phyloP scores from a whole-genome alignment of 2,797 vertebrate species.

The Rhynchonycteris naso region DNA sequence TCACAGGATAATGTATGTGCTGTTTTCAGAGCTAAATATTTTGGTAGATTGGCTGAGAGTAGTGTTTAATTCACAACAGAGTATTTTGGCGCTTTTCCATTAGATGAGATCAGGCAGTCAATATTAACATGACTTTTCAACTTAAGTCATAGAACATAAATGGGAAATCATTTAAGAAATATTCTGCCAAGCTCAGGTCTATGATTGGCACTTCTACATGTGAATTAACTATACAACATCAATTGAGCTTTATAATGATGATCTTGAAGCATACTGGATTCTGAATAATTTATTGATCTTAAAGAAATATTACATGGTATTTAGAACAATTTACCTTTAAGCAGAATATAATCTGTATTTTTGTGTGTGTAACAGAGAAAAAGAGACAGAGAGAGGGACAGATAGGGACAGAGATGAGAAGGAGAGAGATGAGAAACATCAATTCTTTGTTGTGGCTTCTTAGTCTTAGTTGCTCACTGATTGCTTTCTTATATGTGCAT shows the following conservation, averaged over 20 bases:
- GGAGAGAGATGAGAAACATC: too few species aligned
- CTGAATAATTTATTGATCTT: conserved; percentile 48
- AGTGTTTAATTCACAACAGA: conserved; percentile 27
- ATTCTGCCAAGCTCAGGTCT: conserved; percentile 25
- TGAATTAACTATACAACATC: conserved; percentile 5
- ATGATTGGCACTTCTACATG: not conserved
- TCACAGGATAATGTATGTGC: not conserved
- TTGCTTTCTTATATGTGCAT: too few species aligned
- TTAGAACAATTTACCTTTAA: not conserved
- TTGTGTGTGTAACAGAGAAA: not conserved
- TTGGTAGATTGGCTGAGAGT: not conserved
- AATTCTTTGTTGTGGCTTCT: too few species aligned
- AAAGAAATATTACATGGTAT: not conserved
- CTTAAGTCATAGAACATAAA: conserved; percentile 22
- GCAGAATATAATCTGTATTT: conserved; percentile 11
- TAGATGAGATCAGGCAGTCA: conserved; percentile 37
- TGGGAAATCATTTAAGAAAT: conserved; percentile 28
- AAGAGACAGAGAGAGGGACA: too few species aligned
- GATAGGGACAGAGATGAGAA: too few species aligned
- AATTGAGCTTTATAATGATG: conserved; percentile 34
- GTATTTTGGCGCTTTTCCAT: conserved; percentile 6
- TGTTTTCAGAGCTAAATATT: conserved; percentile 9
- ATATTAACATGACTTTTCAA: conserved; percentile 34
- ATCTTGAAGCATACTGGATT: not conserved
- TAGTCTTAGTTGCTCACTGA: too few species aligned